Base-by-base conservation (phyloP, 1,140 invertebrate genomes). In the Vanessa tameamea region DNA sequence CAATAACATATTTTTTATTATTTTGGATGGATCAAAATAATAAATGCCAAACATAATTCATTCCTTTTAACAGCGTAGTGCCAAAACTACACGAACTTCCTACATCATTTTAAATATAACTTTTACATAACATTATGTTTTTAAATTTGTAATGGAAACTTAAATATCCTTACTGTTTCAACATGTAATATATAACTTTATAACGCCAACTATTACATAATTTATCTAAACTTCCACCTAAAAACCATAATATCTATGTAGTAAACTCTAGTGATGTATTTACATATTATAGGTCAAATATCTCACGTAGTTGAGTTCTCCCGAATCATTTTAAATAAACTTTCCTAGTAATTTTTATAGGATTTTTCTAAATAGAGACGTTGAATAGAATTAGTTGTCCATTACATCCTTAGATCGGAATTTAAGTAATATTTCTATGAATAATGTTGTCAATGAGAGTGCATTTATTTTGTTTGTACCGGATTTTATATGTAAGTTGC, bases 31-130 rank as follows among this genome's bases (percentile, higher is more conserved):
- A 23, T 11, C 7, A 8, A 16, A 57, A 23, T 31, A 51, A 9
- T 48, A 23, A 53, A 61, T 47, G 53, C 48, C 57, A 70, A 64
- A 37, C 57, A 6, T 31, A 61, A 51, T 20, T n/a, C 26, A 37
- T 47, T 51, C 4, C 23, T 70, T 51, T 43, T 6, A 20, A 51
- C 14, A 64, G 59, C 20, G 66, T 74, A 74, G 72, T 74, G 72
- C 72, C 72, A 74, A 74, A 74, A 55, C 57, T 48, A 69, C 66
- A 61, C 20, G 43, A 11, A n/a, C 48, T 69, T 74, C 66, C 57
- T 59, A 61, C 37, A 61, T 37, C 14, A 37, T 61, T 61, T 37
- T 61, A 0, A 61, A 31, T 55, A 11, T 51, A 15, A 51, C 37
- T 43, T 43, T 43, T 43, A 43, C 0, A 43, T 43, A 43, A 43